phyloP scores from a whole-genome alignment of 1,140 invertebrate genomes.

The Heliconius himera region DNA sequence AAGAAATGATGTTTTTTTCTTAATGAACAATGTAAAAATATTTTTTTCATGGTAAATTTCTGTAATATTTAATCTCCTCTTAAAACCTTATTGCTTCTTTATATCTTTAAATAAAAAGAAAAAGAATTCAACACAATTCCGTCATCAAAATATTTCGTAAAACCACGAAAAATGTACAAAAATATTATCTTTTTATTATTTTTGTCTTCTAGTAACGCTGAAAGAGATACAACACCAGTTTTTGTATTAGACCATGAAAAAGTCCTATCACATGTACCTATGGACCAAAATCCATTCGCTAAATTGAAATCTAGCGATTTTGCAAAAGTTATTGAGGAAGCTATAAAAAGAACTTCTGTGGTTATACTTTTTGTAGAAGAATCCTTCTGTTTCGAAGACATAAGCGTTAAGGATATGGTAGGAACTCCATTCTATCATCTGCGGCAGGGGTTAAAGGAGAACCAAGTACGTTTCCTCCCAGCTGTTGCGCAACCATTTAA shows the following conservation, averaged over 20 bases:
- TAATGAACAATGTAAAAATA: no score
- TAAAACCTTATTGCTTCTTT: neutral
- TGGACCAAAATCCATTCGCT: slow-evolving; percentile 52
- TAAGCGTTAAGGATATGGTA: slow-evolving; percentile 50
- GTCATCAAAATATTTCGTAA: slow-evolving; percentile 3
- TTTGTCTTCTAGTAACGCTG: slow-evolving; percentile 11
- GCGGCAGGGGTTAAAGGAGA: slow-evolving; percentile 41
- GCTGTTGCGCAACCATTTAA: slow-evolving; percentile 53
- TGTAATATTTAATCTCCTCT: no score
- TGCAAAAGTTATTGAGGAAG: slow-evolving; percentile 50
- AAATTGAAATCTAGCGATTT: slow-evolving; percentile 49
- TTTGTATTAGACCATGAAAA: slow-evolving; percentile 56
- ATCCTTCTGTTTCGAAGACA: slow-evolving; percentile 56
- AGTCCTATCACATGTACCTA: slow-evolving; percentile 40
- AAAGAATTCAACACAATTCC: slow-evolving; percentile 10
- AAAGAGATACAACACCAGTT: slow-evolving; percentile 43
- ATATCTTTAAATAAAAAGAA: neutral
- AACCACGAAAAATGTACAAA: slow-evolving; percentile 25
- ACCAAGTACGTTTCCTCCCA: slow-evolving; percentile 56
- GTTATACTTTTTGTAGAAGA: slow-evolving; percentile 64
- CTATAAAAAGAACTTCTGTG: slow-evolving; percentile 47
- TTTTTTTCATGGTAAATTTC: no score
- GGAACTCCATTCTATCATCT: slow-evolving; percentile 57
- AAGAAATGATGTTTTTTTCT: no score
- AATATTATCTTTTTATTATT: slow-evolving; percentile 19